Evolutionary conservation across 2,888 invertebrate species (phyloP).

Genomic region (Patella depressa): DNA sequence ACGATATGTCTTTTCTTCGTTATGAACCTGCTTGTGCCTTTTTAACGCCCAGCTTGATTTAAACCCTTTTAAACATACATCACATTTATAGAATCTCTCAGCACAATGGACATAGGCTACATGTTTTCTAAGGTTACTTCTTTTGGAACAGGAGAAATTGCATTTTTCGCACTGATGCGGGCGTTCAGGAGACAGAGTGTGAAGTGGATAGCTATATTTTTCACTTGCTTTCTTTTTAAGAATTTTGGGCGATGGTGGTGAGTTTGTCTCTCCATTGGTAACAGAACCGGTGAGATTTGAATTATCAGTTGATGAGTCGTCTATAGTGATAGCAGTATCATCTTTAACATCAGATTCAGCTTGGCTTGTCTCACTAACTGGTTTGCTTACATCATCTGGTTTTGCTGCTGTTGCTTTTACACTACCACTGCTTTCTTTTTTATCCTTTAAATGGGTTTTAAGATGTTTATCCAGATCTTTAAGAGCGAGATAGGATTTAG

Average conservation of each 20-base stretch:
- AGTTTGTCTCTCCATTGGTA: neutral
- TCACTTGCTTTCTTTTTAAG: neutral
- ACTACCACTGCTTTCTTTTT: neutral
- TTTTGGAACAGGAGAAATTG: neutral
- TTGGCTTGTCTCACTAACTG: neutral
- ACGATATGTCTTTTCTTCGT: constrained; percentile 11
- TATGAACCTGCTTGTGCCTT: constrained; percentile 16
- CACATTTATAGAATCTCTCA: constrained; percentile 10
- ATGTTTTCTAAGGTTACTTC: constrained; percentile 1
- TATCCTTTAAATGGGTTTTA: neutral
- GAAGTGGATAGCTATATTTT: neutral
- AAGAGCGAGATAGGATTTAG: neutral
- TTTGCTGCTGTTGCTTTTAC: neutral
- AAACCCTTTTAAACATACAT: neutral
- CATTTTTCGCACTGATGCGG: neutral
- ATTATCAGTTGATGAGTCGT: too few relatives aligned
- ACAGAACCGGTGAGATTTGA: neutral
- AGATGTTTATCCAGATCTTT: neutral
- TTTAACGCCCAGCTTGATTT: constrained; percentile 6
- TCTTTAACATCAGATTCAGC: neutral
- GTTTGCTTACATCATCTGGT: neutral
- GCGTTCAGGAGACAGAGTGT: neutral
- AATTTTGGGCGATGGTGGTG: neutral
- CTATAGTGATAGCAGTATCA: neutral
- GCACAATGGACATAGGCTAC: neutral